Conservation (phyloP, 2,113 vertebrate species). For the Oenanthe oenanthe region DNA sequence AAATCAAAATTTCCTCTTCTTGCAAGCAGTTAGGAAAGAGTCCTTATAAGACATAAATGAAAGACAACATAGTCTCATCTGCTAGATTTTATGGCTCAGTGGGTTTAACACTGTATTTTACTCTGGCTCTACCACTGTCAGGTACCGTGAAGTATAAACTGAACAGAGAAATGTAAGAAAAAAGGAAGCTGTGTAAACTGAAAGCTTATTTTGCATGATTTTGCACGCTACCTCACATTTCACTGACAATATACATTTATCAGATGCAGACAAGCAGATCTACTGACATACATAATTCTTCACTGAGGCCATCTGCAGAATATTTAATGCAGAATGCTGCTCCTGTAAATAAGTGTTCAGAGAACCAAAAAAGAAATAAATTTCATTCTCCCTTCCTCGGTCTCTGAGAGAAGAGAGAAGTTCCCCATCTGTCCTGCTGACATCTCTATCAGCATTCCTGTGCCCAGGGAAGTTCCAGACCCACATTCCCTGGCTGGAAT, state of each 20-base stretch:
- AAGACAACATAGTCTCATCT: not conserved
- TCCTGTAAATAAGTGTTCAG: slow-evolving; percentile 8
- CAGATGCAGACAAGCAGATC: slow-evolving; percentile 44
- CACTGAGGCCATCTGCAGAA: not conserved
- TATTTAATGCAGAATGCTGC: not conserved
- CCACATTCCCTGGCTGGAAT: not conserved
- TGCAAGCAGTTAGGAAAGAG: not conserved
- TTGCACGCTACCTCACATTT: not conserved
- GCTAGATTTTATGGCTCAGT: not conserved
- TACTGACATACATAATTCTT: slow-evolving; percentile 22
- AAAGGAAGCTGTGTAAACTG: not conserved
- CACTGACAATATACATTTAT: slow-evolving; percentile 28
- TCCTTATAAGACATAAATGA: not conserved
- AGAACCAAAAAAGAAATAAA: not conserved
- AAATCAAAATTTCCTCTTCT: not conserved
- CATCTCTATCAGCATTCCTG: slow-evolving; percentile 1
- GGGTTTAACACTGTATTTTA: not conserved
- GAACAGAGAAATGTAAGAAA: not conserved
- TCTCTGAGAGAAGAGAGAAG: not conserved
- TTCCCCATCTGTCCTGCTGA: slow-evolving; percentile 14
- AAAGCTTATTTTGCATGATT: slow-evolving; percentile 28
- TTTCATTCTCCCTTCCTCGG: not conserved
- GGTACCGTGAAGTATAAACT: not conserved
- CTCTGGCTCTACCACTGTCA: not conserved
- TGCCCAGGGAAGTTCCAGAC: not conserved